These are phyloP conservation scores for Delia radicum DNA, from an alignment of 1,140 invertebrate genomes.

Conservation along the genomic window DNA sequence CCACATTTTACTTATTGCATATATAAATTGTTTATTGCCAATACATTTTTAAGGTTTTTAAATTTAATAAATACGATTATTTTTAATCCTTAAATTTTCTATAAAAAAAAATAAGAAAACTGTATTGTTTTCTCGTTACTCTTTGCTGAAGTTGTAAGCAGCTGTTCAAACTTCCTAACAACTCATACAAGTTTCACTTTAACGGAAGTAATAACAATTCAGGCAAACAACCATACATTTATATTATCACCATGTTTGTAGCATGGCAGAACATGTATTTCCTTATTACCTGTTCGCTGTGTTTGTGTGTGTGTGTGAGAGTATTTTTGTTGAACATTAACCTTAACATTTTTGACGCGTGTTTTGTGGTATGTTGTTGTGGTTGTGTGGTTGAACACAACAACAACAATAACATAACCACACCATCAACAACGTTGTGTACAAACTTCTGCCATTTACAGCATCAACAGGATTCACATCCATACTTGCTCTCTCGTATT, in stretches of 20 bases:
- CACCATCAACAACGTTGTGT: not conserved
- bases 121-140: too few species aligned
- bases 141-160: constrained; percentile 12
- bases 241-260: not conserved
- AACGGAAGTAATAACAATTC: constrained; percentile 22
- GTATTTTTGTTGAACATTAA: constrained; percentile 1
- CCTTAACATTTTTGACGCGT: constrained; percentile 54
- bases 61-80: too few species aligned
- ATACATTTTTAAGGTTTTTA: too few species aligned
- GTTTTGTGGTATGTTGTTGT: constrained; percentile 53
- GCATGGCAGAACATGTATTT: not conserved
- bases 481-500: not conserved
- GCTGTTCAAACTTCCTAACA: not conserved
- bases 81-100: too few species aligned
- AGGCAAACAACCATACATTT: not conserved
- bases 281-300: not conserved
- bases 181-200: constrained; percentile 5
- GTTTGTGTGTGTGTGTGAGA: not conserved
- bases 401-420: constrained; percentile 34
- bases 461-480: not conserved
- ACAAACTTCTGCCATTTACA: not conserved
- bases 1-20: too few species aligned
- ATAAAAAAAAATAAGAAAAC: too few species aligned
- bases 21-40: too few species aligned
- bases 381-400: constrained; percentile 50